These are phyloP conservation scores for Dioctria linearis DNA, from an alignment of 2,888 invertebrate genomes.

Conservation along the genomic window DNA sequence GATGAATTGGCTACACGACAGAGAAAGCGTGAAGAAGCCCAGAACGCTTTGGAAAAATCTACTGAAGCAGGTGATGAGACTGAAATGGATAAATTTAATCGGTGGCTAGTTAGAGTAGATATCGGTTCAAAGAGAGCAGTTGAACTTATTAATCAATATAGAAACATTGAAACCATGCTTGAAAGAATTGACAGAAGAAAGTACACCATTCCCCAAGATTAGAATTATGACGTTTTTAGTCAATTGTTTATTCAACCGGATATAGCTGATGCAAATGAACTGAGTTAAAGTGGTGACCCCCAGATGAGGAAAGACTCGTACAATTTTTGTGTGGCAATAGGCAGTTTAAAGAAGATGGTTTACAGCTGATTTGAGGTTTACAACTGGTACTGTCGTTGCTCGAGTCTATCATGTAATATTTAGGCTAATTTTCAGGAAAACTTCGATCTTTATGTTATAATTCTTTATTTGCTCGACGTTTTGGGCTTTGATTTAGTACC, in stretches of 20 bases:
- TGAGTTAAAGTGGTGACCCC: constrained; percentile 94
- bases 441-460: too few relatives aligned
- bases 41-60: constrained; percentile 93
- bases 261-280: constrained; percentile 79
- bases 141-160: constrained; percentile 90
- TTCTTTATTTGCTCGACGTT: too few relatives aligned
- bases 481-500: too few relatives aligned
- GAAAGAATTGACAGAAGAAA: constrained; percentile 84
- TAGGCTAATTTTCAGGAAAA: too few relatives aligned
- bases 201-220: constrained; percentile 87
- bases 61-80: constrained; percentile 94
- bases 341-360: constrained; percentile 93
- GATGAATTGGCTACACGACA: constrained; percentile 93
- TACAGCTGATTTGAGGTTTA: too few relatives aligned
- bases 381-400: too few relatives aligned
- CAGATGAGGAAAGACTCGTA: constrained; percentile 95
- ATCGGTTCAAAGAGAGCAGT: constrained; percentile 97
- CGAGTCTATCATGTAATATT: too few relatives aligned
- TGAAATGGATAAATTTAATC: constrained; percentile 94
- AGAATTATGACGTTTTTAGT: constrained; percentile 92
- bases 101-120: constrained; percentile 94
- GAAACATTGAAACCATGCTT: constrained; percentile 87
- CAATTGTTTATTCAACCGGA: constrained; percentile 90
- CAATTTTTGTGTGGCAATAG: constrained; percentile 93
- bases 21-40: constrained; percentile 92